These are phyloP conservation scores for Volucella inanis DNA, from an alignment of 2,888 invertebrate species.

Conservation along the genomic window DNA sequence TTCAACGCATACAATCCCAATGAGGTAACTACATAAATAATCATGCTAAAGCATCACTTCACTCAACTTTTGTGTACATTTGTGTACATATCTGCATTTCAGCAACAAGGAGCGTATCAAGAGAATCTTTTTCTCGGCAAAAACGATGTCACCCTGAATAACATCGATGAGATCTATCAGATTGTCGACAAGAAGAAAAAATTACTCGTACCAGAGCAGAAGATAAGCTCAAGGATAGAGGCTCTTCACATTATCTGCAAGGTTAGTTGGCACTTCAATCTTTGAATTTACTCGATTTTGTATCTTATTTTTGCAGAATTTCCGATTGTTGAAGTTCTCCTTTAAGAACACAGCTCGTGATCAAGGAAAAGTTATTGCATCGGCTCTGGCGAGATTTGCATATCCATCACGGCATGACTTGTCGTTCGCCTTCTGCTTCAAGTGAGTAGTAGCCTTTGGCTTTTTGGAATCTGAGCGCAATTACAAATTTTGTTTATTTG, in stretches of 20 bases:
- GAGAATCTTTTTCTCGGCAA: conserved; percentile 81
- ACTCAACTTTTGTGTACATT: background rate
- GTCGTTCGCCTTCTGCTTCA: conserved; percentile 94
- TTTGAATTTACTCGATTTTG: background rate
- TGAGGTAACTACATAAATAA: conserved; percentile 36
- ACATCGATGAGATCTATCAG: conserved; percentile 82
- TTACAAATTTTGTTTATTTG: conserved; percentile 2
- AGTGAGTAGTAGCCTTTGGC: conserved; percentile 84
- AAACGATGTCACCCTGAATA: conserved; percentile 82
- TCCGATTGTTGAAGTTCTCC: conserved; percentile 93
- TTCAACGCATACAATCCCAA: conserved; percentile 86
- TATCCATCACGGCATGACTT: conserved; percentile 93
- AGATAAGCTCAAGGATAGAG: conserved; percentile 81
- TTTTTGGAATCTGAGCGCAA: background rate
- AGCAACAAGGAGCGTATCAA: conserved; percentile 78
- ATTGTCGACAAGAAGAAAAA: conserved; percentile 80
- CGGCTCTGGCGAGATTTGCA: conserved; percentile 92
- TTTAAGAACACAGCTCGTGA: conserved; percentile 93
- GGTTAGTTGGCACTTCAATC: conserved; percentile 70
- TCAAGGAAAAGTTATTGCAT: conserved; percentile 91
- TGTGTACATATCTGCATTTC: conserved; percentile 21
- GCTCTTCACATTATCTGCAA: conserved; percentile 82
- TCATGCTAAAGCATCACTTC: background rate
- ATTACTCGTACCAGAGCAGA: conserved; percentile 80
- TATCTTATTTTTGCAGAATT: conserved; percentile 87